Evolutionary conservation across 2,888 invertebrate species (phyloP).

Genomic region (Eristalis pertinax): DNA sequence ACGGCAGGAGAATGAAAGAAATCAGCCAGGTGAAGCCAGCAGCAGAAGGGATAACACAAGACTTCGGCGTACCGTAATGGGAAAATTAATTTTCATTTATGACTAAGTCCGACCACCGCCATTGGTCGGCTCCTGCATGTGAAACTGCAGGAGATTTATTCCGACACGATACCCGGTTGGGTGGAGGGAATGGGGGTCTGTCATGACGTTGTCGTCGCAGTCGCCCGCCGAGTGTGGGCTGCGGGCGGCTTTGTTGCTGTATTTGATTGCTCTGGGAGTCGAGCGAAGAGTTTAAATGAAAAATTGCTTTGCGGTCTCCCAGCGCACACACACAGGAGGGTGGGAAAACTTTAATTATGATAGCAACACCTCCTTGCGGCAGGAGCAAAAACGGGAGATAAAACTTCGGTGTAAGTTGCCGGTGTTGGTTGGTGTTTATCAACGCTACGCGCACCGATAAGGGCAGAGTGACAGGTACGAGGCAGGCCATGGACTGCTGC

Average conservation of each 20-base stretch:
- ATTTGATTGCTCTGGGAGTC: conserved; percentile 23
- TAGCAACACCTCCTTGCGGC: conserved; percentile 31
- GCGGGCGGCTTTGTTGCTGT: conserved; percentile 36
- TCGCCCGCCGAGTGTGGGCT: neutral
- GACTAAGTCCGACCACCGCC: conserved; percentile 26
- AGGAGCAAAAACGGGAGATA: conserved; percentile 8
- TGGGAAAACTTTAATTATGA: conserved; percentile 58
- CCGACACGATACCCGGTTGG: conserved; percentile 50
- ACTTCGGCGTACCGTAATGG: conserved; percentile 56
- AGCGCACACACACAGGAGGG: neutral
- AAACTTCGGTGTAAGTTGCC: conserved; percentile 46
- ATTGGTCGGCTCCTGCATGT: conserved; percentile 28
- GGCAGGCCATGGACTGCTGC: neutral
- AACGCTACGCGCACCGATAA: conserved; percentile 54
- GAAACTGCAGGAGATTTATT: conserved; percentile 47
- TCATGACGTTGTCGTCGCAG: conserved; percentile 43
- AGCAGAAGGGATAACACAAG: conserved; percentile 42
- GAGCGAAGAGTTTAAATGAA: conserved; percentile 49
- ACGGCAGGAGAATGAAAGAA: neutral
- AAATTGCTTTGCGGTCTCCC: conserved; percentile 36
- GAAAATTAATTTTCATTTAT: conserved; percentile 70
- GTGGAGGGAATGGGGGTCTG: conserved; percentile 50
- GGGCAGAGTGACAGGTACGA: conserved; percentile 33
- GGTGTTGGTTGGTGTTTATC: conserved; percentile 62
- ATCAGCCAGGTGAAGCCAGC: conserved; percentile 21